These are phyloP conservation scores for Elysia crispata DNA, from an alignment of 2,888 invertebrate species.

Conservation along the genomic window DNA sequence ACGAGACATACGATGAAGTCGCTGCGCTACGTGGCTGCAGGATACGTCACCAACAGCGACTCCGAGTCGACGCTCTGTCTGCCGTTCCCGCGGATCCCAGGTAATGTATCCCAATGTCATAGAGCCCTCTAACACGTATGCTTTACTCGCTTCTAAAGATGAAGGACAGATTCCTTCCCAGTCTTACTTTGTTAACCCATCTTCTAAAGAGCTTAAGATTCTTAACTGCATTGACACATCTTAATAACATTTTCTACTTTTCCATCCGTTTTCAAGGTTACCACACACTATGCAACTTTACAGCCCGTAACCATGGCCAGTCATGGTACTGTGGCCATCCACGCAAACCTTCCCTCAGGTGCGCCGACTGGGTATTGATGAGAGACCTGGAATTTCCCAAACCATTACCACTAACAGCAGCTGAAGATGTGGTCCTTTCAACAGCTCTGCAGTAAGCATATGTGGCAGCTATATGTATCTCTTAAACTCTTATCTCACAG, in stretches of 20 bases:
- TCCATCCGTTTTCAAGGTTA: neutral
- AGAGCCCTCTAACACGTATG: too few species aligned
- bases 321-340: constrained; percentile 28
- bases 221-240: too few species aligned
- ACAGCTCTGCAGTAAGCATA: neutral
- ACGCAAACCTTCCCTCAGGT: neutral
- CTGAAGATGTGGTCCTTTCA: neutral
- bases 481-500: too few species aligned
- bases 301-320: constrained; percentile 4
- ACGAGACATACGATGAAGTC: constrained; percentile 6
- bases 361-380: neutral
- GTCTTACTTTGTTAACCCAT: too few species aligned
- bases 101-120: neutral
- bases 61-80: constrained; percentile 1
- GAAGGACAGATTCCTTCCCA: too few species aligned
- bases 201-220: too few species aligned
- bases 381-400: constrained; percentile 29
- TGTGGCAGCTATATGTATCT: too few species aligned
- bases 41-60: neutral
- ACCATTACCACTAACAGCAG: constrained; percentile 21
- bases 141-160: too few species aligned
- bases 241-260: too few species aligned
- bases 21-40: constrained; percentile 9
- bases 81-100: constrained; percentile 6
- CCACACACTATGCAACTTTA: constrained; percentile 14